A percentile compares a stretch with the other conserved stretches of the same genome.
These are phyloP conservation scores for Carcina quercana DNA, from an alignment of 2,888 invertebrate species.

Conservation along the genomic window DNA sequence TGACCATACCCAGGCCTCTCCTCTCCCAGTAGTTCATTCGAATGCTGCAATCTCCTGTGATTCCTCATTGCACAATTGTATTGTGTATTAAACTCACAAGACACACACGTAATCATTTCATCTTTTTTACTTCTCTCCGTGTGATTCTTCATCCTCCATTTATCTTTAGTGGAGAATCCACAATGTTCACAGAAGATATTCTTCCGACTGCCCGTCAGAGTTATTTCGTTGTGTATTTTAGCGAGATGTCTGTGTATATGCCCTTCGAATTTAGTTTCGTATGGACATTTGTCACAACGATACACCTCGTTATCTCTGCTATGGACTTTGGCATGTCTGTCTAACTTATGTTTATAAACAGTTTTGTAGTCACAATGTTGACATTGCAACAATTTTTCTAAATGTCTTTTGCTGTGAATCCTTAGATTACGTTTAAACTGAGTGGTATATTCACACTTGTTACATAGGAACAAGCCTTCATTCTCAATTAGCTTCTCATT, in stretches of 20 bases:
- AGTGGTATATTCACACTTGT: constrained; percentile 27
- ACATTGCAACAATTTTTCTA: constrained; percentile 32
- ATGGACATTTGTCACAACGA: constrained; percentile 27
- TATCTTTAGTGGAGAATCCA: constrained; percentile 39
- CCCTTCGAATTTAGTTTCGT: constrained; percentile 22
- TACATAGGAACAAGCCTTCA: constrained; percentile 21
- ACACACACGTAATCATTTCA: constrained; percentile 27
- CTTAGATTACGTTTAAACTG: constrained; percentile 23
- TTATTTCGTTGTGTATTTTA: constrained; percentile 22
- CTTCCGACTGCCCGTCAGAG: too few species aligned
- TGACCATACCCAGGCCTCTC: too few species aligned
- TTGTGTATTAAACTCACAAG: constrained; percentile 37
- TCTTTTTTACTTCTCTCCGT: constrained; percentile 35
- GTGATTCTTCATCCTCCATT: constrained; percentile 48
- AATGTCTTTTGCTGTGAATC: constrained; percentile 20
- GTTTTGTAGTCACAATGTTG: constrained; percentile 26
- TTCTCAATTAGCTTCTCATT: constrained; percentile 17
- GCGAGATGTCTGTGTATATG: constrained; percentile 25
- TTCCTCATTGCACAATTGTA: constrained; percentile 45
- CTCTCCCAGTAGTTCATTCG: too few species aligned
- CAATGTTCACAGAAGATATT: constrained; percentile 49
- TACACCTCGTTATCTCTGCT: constrained; percentile 11
- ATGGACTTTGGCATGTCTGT: constrained; percentile 32
- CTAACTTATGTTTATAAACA: constrained; percentile 28
- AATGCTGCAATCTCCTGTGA: too few species aligned